These are phyloP conservation scores for Virgularia gustaviana DNA, from an alignment of 92 coral and sea anemone genomes.

Conservation along the genomic window DNA sequence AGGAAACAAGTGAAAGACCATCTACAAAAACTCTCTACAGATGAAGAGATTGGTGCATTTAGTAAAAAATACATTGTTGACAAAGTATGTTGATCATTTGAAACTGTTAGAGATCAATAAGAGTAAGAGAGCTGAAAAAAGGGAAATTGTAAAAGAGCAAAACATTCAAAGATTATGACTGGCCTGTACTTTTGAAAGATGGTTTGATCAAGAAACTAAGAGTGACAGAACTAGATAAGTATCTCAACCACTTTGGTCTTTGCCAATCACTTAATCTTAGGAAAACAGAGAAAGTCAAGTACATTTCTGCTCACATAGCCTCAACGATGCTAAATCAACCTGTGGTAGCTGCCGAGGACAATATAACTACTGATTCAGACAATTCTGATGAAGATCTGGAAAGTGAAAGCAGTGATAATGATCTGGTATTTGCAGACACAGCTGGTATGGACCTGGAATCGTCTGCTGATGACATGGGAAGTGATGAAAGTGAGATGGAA, in stretches of 20 bases:
- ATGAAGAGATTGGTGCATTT: slow-evolving; percentile 26
- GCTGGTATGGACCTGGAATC: neutral
- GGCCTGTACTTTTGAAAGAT: slow-evolving; percentile 2
- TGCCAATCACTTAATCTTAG: slow-evolving; percentile 21
- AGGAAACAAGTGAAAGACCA: slow-evolving; percentile 26
- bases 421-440: slow-evolving; percentile 17
- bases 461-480: neutral
- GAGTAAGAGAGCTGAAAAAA: slow-evolving; percentile 26
- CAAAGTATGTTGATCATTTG: slow-evolving; percentile 33
- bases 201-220: slow-evolving; percentile 23
- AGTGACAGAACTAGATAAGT: slow-evolving; percentile 32
- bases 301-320: slow-evolving; percentile 31
- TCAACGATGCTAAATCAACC: slow-evolving; percentile 4
- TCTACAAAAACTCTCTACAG: slow-evolving; percentile 26
- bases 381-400: neutral
- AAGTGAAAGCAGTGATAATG: slow-evolving; percentile 14
- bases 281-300: slow-evolving; percentile 23
- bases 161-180: slow-evolving; percentile 24
- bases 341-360: slow-evolving; percentile 1
- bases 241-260: slow-evolving; percentile 15
- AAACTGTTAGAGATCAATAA: slow-evolving; percentile 37
- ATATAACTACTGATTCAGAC: neutral
- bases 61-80: slow-evolving; percentile 31
- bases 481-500: slow-evolving; percentile 10
- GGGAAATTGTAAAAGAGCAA: slow-evolving; percentile 18